These are phyloP conservation scores for Propithecus coquereli DNA, from an alignment of 2,113 vertebrate genomes.

Conservation along the genomic window DNA sequence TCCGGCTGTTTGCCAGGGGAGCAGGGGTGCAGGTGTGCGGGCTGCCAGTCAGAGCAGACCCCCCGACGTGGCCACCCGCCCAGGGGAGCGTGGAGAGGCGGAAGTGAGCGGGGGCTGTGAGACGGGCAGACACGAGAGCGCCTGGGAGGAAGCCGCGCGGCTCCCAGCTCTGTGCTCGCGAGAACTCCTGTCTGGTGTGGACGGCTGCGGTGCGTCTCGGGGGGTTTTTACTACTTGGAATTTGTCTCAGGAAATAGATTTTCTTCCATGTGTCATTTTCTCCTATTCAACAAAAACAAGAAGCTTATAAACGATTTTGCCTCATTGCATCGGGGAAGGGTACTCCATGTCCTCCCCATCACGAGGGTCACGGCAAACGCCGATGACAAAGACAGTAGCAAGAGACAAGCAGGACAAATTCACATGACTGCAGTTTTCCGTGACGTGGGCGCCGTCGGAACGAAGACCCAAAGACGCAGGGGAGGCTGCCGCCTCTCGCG, in stretches of 20 bases:
- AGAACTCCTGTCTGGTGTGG: not conserved
- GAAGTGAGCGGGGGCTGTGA: too few species aligned
- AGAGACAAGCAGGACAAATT: not conserved
- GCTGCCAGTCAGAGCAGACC: too few species aligned
- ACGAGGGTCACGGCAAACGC: accelerated
- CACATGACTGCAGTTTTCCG: not conserved
- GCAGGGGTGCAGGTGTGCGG: too few species aligned
- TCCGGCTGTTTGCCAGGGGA: not conserved
- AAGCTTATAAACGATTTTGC: not conserved
- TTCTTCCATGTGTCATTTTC: not conserved
- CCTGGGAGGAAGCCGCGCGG: not conserved
- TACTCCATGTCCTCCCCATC: not conserved
- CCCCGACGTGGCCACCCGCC: accelerated
- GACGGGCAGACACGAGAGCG: not conserved
- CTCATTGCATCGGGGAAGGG: not conserved
- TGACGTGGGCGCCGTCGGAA: not conserved
- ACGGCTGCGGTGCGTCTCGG: not conserved
- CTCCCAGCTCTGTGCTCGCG: not conserved
- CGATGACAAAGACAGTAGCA: not conserved
- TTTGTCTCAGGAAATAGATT: constrained; percentile 16
- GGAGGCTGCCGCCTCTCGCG: not conserved
- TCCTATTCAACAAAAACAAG: not conserved
- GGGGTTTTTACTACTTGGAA: not conserved
- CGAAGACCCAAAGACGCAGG: not conserved
- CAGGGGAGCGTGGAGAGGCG: not conserved